These are phyloP conservation scores for Dufourea novaeangliae DNA, from an alignment of 1,140 invertebrate genomes.

Conservation along the genomic window DNA sequence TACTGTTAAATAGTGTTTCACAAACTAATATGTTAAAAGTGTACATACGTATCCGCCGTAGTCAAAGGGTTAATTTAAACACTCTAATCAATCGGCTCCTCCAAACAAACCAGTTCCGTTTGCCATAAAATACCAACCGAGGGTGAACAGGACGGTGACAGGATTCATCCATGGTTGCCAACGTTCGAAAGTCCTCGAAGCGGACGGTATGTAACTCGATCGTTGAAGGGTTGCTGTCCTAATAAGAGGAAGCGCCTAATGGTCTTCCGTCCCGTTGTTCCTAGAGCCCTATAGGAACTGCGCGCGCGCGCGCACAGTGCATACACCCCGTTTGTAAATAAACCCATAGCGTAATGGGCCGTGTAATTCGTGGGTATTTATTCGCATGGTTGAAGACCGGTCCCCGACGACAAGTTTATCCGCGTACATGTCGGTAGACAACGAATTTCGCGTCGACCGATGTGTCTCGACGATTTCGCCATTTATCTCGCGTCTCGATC, in stretches of 20 bases:
- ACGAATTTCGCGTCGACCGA: constrained; percentile 22
- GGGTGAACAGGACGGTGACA: not conserved
- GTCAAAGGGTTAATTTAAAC: too few species aligned
- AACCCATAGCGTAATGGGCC: constrained; percentile 59
- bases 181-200: constrained; percentile 15
- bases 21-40: too few species aligned
- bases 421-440: not conserved
- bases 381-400: constrained; percentile 51
- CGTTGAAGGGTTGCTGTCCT: constrained; percentile 32
- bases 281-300: constrained; percentile 42
- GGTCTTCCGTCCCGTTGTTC: constrained; percentile 61
- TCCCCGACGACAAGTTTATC: constrained; percentile 25
- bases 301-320: constrained; percentile 32
- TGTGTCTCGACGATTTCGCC: constrained; percentile 32
- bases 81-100: too few species aligned
- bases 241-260: constrained; percentile 63
- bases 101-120: too few species aligned
- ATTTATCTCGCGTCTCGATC: constrained; percentile 50
- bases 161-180: constrained; percentile 33
- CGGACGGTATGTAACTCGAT: constrained; percentile 12
- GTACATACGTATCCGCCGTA: too few species aligned
- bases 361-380: constrained; percentile 63
- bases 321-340: constrained; percentile 55
- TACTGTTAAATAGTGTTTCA: too few species aligned
- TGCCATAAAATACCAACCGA: too few species aligned